Conservation (phyloP, 2,797 vertebrate species). For the Micrastur ruficollis region DNA sequence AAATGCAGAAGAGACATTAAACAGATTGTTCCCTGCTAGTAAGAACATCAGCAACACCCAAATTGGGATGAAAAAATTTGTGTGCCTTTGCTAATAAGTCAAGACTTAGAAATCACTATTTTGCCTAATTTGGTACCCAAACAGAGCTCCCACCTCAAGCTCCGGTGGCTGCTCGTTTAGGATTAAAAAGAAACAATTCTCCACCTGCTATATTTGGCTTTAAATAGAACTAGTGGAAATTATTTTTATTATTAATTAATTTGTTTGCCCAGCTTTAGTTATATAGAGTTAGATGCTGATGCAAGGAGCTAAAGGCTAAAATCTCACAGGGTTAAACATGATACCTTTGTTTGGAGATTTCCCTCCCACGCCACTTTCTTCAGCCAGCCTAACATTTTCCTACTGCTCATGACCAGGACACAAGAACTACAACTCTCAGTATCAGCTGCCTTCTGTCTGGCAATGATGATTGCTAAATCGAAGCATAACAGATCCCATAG, state of each 20-base stretch:
- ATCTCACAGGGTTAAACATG: fast-evolving
- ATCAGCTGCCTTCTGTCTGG: not conserved
- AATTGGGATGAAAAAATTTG: not conserved
- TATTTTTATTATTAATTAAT: not conserved
- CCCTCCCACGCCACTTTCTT: not conserved
- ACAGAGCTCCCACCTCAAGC: fast-evolving
- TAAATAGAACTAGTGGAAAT: not conserved
- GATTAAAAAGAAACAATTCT: not conserved
- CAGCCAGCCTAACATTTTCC: not conserved
- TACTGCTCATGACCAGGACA: not conserved
- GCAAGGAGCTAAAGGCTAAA: not conserved
- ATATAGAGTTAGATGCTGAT: not conserved
- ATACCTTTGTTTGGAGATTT: not conserved
- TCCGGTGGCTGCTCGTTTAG: not conserved
- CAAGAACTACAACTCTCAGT: not conserved
- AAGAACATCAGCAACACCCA: not conserved
- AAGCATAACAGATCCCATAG: not conserved
- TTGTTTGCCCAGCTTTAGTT: not conserved
- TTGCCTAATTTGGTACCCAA: not conserved
- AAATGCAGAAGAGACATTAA: not conserved
- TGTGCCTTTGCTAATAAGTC: not conserved
- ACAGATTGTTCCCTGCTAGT: not conserved
- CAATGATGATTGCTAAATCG: not conserved
- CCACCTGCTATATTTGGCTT: not conserved
- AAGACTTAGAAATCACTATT: not conserved